Percentiles rank a stretch among this genome's conserved stretches.
Evolutionary conservation across 2,113 vertebrate species (phyloP).

Genomic region (Canis aureus): DNA sequence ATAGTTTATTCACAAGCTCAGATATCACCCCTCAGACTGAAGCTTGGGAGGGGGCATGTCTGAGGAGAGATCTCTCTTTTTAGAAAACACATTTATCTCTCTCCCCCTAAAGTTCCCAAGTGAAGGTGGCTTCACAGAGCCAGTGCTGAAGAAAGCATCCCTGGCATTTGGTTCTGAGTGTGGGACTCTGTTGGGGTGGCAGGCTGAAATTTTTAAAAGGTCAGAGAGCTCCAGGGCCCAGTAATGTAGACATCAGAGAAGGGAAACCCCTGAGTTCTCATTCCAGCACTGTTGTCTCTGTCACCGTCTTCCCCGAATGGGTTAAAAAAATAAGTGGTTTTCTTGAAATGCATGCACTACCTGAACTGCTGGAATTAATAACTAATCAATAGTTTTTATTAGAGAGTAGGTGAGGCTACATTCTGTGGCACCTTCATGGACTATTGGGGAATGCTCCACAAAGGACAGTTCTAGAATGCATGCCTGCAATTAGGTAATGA

Average conservation of each 20-base stretch:
- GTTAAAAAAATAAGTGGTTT: background rate
- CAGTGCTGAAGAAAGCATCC: background rate
- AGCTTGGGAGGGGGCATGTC: background rate
- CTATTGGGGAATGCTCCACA: background rate
- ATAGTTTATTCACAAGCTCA: background rate
- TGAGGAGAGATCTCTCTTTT: background rate
- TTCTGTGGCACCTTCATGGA: background rate
- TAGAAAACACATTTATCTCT: background rate
- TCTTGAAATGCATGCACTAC: background rate
- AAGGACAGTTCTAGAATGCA: background rate
- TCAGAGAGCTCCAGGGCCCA: background rate
- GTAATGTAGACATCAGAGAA: conserved; percentile 5
- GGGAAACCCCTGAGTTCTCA: conserved; percentile 35
- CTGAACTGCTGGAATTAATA: background rate
- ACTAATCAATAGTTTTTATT: background rate
- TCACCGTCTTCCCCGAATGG: background rate
- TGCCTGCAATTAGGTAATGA: no score
- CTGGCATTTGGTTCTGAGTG: background rate
- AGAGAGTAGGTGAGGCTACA: background rate
- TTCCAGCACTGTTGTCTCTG: background rate
- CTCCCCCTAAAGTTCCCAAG: background rate
- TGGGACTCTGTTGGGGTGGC: background rate
- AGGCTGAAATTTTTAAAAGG: conserved; percentile 22
- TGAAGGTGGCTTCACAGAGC: background rate
- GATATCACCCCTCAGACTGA: background rate